phyloP scores from a whole-genome alignment of 2,888 invertebrate species.

The Hymenopus coronatus region DNA sequence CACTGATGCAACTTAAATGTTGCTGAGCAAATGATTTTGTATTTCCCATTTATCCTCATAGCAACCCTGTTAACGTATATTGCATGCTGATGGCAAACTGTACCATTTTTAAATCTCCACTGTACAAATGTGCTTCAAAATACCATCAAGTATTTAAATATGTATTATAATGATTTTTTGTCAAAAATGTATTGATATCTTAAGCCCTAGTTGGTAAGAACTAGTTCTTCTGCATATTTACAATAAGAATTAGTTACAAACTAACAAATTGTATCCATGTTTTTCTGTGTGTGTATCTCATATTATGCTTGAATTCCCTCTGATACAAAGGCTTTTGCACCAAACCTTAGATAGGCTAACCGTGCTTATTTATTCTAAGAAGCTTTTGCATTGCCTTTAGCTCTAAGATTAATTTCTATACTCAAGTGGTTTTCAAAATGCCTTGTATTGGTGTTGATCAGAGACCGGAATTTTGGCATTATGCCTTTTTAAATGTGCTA shows the following conservation, averaged over 20 bases:
- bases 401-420: neutral
- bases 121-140: neutral
- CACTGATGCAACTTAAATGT: no score
- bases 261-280: neutral
- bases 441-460: no score
- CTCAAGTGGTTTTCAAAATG: neutral
- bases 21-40: no score
- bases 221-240: neutral
- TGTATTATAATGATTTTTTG: neutral
- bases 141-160: neutral
- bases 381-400: slow-evolving; percentile 5
- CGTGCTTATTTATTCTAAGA: neutral
- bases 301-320: neutral
- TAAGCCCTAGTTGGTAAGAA: neutral
- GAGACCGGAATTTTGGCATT: no score
- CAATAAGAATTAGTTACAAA: neutral
- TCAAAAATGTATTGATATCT: neutral
- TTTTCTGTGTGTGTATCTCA: neutral
- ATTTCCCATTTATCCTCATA: neutral
- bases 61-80: neutral
- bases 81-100: neutral
- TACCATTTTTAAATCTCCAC: neutral
- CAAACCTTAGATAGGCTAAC: neutral
- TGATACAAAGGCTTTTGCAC: neutral
- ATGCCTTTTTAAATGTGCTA: no score